Conservation (phyloP, 2,888 invertebrate genomes). For the Philereme vetulata region DNA sequence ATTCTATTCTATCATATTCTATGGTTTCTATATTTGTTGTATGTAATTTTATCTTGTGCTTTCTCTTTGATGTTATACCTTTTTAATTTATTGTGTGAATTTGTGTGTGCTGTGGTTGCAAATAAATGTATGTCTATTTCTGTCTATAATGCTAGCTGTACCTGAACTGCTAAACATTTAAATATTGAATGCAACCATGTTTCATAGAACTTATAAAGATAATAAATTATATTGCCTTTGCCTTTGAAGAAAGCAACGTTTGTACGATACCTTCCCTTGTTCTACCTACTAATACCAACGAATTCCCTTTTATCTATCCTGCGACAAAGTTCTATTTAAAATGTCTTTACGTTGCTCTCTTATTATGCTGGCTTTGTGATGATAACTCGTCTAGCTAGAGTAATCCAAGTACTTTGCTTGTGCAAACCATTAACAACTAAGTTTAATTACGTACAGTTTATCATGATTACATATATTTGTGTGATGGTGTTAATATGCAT, state of each 20-base stretch:
- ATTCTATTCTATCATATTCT: no score
- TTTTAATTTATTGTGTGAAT: no score
- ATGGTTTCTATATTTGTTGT: no score
- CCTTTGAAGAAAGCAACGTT: constrained; percentile 35
- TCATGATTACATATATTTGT: constrained; percentile 3
- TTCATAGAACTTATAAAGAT: constrained; percentile 28
- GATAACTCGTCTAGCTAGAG: constrained; percentile 38
- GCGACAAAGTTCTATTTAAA: constrained; percentile 58
- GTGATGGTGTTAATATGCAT: constrained; percentile 1
- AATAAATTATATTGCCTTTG: constrained; percentile 35
- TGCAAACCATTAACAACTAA: constrained; percentile 41
- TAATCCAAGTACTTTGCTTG: constrained; percentile 36
- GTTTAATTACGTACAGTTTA: constrained; percentile 43
- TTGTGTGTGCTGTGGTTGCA: no score
- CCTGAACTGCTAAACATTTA: constrained; percentile 7
- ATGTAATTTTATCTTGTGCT: no score
- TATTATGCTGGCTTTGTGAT: constrained; percentile 41
- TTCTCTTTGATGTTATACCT: no score
- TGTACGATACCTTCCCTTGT: constrained; percentile 46
- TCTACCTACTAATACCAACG: constrained; percentile 56
- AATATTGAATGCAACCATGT: constrained; percentile 16
- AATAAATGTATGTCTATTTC: no score
- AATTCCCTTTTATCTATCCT: constrained; percentile 56
- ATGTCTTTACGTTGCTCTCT: constrained; percentile 47
- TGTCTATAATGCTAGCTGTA: not conserved